Base-by-base conservation (phyloP, 2,888 invertebrate species). In the Magallana nippona region DNA sequence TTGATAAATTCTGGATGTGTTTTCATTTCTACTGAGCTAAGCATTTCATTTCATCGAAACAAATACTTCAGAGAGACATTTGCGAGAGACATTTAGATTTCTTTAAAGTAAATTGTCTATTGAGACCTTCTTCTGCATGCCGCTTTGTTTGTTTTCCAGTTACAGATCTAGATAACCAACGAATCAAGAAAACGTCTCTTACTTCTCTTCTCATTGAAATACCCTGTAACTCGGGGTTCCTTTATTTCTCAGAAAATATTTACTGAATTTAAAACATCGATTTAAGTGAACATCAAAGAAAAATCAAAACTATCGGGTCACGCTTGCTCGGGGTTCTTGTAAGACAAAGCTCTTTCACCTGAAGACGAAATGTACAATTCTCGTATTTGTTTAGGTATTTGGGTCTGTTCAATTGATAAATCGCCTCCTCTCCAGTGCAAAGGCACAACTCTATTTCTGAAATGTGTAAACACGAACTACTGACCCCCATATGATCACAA, bases 251-350 rank as follows among this genome's bases (percentile, higher is more conserved):
- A n/a, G 19, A 44, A 82, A 82, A 71, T 82, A 82, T 82, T 62
- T 82, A 55, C 71, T 55, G 55, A 55, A 63, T 82, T 82, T 82
- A 60, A 82, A 71, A 71, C 82, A 71, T 82, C 22, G 82, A 71
- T 71, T 82, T 71, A 82, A 63, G 55, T 56, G 82, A 63, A 82
- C 71, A 82, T 82, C 82, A 82, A 82, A 82, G 82, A 56, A 32
- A 27, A 81, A 55, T 81, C 11, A 82, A 27, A 82, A 44, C 71
- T 19, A 19, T 55, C 22, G 56, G 71, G 82, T 77, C 77, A 77
- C 71, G 82, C n/a, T 60, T 71, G 82, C 55, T 55, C 55, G 17
- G 22, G 57, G 22, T 44, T 55, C 27, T 71, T 22, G 22, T 27
- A 22, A 71, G 71, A 71, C 71, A 22, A 71, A 71, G 32, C 32